Evolutionary conservation across 2,888 invertebrate species (phyloP), one percentile per base, ranked within the genome.

Genomic region (Heliconius aoede): DNA sequence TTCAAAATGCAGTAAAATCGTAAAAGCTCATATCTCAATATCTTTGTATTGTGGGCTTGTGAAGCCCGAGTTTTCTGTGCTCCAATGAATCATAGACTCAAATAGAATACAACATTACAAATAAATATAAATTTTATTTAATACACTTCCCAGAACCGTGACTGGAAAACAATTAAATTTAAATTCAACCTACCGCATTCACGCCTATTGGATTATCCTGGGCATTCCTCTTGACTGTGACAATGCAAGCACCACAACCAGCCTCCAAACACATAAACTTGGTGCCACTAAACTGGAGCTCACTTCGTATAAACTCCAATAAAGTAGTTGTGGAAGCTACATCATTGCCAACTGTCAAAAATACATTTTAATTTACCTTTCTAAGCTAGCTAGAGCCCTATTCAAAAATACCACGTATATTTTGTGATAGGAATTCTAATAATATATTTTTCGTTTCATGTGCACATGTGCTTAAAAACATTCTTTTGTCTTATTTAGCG

Each of bases 241-340:
- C 95, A 18, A 95, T 90, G 82, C 96, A 96, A 4, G 94, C 94
- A 0, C 96, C 96, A 83, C 96, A 96, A 24, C 96, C 96, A 2
- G 96, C 96, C 85, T 96, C 96, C 3, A 92, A 90, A 81, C 96
- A 96, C 96, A 96, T 96, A 72, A 90, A 92, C 85, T 96, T 96
- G 1, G 96, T 96, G 13, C 96, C 96, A 11, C 92, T 95, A 5
- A 96, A 87, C 67, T 94, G 89, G 2, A 95, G 91, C 75, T 88
- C 85, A 1, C 95, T 89, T 11, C 96, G 91, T n/a, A 96, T 89
- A 82, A 95, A 96, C 30, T 94, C 91, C n/a, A 78, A 60, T 4
- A 80, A 72, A 13, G 76, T 74, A 0, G 72, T 75, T 5, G 61
- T 46, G n/a, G 75, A 72, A 18, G 36, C 30, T 8, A 58, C 55